These are phyloP conservation scores for Leptodactylus fuscus DNA, from an alignment of 2,113 vertebrate genomes.

Conservation along the genomic window DNA sequence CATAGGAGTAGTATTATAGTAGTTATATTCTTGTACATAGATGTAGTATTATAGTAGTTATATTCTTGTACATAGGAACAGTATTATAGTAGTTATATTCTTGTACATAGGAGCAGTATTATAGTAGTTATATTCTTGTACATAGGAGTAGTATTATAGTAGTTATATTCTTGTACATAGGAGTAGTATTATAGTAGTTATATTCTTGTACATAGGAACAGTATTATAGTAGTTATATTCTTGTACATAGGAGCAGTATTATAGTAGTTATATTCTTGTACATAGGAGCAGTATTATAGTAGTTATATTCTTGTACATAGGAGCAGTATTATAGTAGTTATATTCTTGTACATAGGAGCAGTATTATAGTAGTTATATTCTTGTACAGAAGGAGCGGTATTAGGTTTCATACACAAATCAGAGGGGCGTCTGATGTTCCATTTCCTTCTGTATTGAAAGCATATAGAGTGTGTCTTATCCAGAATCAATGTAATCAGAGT, in stretches of 20 bases:
- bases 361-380: too few relatives aligned
- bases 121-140: neutral
- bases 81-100: conserved; percentile 4
- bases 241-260: neutral
- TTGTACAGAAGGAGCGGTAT: too few relatives aligned
- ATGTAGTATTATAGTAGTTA: conserved; percentile 2
- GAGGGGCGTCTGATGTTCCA: too few relatives aligned
- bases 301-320: conserved; percentile 3
- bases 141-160: neutral
- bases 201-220: neutral
- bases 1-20: neutral
- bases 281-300: neutral
- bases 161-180: neutral
- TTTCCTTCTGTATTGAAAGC: too few relatives aligned
- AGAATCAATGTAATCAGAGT: too few relatives aligned
- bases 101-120: neutral
- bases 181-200: conserved; percentile 6
- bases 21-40: conserved; percentile 9
- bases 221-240: conserved; percentile 18
- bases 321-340: neutral
- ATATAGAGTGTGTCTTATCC: too few relatives aligned
- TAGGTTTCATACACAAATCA: too few relatives aligned
- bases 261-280: too few relatives aligned
- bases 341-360: neutral
- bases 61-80: neutral